Evolutionary conservation across 2,113 vertebrate species (phyloP), one percentile per base, ranked within the genome.

Genomic region (Dromas ardeola): DNA sequence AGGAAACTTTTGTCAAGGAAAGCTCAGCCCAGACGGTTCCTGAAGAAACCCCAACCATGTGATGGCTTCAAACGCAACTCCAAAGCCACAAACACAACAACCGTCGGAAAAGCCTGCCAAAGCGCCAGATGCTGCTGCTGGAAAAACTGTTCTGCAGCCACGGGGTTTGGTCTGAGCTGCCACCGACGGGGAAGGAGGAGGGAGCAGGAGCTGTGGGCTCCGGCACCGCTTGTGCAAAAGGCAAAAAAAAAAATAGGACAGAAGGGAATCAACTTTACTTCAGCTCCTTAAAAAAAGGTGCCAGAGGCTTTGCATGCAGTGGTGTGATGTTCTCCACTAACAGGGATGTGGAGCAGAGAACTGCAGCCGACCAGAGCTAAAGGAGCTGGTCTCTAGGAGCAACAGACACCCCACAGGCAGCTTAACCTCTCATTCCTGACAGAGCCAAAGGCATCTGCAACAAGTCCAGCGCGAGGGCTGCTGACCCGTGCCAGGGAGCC

Each of bases 81-180:
- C 94, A 97, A 96, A 98, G 94, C 97, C 98, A 96, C 97, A 98
- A 96, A 95, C 95, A 96, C 92, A 96, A 97, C 94, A 86, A 85
- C 86, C 6, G 53, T 63, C 27, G 36, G 84, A 81, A 69, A 42
- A 13, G 45, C 20, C 81, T 95, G 97, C 95, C 97, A 97, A 95
- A 86, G 47, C 34, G 15, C 94, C 96, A 98, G 97, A 95, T 94
- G 97, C 91, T 94, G 94, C 92, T 95, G 90, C 94, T 97, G 96
- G 96, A 96, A 97, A 96, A 97, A 83, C 84, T n/a, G 11, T 26
- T 81, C 73, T 79, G 95, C 50, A 88, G 94, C 91, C 94, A 79
- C 0, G 3, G 72, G 70, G 19, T 71, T 69, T 63, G 84, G 15
- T 47, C 83, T 88, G 92, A 9, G 36, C 69, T 86, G 84, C 93